A percentile compares a stretch with the other conserved stretches of the same genome.
phyloP scores from a whole-genome alignment of 2,888 invertebrate genomes.

The Leptopilina syphax region DNA sequence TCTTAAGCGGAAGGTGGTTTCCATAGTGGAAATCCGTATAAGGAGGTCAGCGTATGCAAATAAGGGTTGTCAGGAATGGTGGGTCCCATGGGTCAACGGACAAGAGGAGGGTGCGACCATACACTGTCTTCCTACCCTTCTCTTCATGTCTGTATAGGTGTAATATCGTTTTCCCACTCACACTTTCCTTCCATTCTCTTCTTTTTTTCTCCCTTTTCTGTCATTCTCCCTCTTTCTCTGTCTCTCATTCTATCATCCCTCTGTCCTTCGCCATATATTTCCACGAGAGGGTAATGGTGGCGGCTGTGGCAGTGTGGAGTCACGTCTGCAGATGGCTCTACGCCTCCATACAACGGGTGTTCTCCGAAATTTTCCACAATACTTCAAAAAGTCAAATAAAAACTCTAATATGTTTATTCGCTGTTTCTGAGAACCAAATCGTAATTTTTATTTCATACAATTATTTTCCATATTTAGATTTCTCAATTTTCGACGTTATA shows the following conservation, averaged over 20 bases:
- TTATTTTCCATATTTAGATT: no score
- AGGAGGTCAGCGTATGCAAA: slow-evolving; percentile 71
- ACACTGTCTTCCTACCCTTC: slow-evolving; percentile 41
- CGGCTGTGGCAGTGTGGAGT: slow-evolving; percentile 61
- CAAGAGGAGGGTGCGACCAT: slow-evolving; percentile 57
- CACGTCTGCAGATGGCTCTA: slow-evolving; percentile 67
- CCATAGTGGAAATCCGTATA: slow-evolving; percentile 63
- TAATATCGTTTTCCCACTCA: slow-evolving; percentile 35
- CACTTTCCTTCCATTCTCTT: slow-evolving; percentile 43
- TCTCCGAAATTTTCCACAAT: neutral
- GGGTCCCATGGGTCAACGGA: slow-evolving; percentile 62
- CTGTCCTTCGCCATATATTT: slow-evolving; percentile 66
- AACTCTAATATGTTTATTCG: neutral
- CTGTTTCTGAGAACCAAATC: neutral
- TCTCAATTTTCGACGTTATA: no score
- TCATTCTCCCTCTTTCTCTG: slow-evolving; percentile 50
- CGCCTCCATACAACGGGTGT: slow-evolving; percentile 54
- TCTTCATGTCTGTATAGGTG: slow-evolving; percentile 8
- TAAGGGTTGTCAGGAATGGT: slow-evolving; percentile 63
- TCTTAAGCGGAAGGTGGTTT: slow-evolving; percentile 52
- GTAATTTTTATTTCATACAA: neutral
- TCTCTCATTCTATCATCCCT: slow-evolving; percentile 45
- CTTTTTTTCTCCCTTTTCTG: slow-evolving; percentile 38
- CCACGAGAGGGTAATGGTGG: slow-evolving; percentile 58
- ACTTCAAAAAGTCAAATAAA: neutral